Base-by-base conservation (phyloP, 2,113 vertebrate species). In the Equus przewalskii region DNA sequence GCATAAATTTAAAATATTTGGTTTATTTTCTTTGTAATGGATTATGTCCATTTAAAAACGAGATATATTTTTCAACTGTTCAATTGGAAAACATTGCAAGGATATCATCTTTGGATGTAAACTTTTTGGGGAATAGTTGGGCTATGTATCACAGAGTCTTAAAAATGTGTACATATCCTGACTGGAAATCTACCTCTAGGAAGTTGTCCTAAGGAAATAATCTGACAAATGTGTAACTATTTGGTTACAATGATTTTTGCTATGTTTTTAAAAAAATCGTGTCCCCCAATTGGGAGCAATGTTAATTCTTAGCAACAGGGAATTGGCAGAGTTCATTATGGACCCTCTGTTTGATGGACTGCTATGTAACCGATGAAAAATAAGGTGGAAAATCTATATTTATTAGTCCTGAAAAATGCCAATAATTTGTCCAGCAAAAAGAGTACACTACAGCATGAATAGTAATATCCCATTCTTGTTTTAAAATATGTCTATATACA, bases 1-100 rank as follows among this genome's bases (percentile, higher is more conserved):
- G 33, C n/a, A 81, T 72, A 19, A 70, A 73, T 60, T 73, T 49
- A 9, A 96, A 95, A 79, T 80, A 72, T 78, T 70, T 95, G 44
- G 1, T 1, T 0, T 7, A 69, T 79, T 90, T 67, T 33, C 62
- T 19, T 13, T 81, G 4, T n/a, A 81, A 78, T 21, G 24, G 16
- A 64, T 69, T 54, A 86, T 22, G 19, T 69, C 3, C 44, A 51
- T 11, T 93, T 80, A 65, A 44, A 91, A 96, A 64, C 41, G 22
- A 62, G 18, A 51, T 62, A 36, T 67, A 62, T 65, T 36, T 92
- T 92, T 92, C 26, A 86, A 51, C 28, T 67, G 67, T 22, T 67
- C 26, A 86, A 79, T 33, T 58, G 4, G 44, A 67, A 84, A 95
- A 69, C 19, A 87, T 81, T 83, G 81, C 8, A 88, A 82, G 73